These are phyloP conservation scores for Ditylenchus dipsaci DNA, from an alignment of 1,140 invertebrate genomes.

Conservation along the genomic window DNA sequence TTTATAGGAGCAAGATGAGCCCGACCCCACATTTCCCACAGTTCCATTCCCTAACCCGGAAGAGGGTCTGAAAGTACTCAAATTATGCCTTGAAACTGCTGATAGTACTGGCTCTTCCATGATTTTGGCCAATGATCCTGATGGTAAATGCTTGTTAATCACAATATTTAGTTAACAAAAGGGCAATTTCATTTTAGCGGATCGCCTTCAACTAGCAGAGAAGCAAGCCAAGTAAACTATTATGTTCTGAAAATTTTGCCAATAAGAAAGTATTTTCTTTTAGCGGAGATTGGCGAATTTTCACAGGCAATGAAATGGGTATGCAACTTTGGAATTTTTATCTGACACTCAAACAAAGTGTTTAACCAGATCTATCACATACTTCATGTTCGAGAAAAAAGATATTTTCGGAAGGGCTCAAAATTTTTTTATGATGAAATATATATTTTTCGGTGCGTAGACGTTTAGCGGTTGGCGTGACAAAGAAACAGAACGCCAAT, in stretches of 20 bases:
- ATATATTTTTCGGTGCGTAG: too few relatives aligned
- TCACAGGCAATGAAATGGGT: constrained; percentile 88
- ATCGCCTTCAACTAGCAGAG: constrained; percentile 86
- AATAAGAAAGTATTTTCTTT: constrained; percentile 43
- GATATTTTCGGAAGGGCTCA: too few relatives aligned
- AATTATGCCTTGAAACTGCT: constrained; percentile 79
- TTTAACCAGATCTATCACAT: too few relatives aligned
- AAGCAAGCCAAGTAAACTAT: constrained; percentile 49
- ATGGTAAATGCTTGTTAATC: constrained; percentile 59
- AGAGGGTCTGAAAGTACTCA: constrained; percentile 81
- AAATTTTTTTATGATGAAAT: too few relatives aligned
- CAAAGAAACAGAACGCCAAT: too few relatives aligned
- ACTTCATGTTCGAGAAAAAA: too few relatives aligned
- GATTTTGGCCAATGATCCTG: constrained; percentile 95
- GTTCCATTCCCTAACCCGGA: constrained; percentile 97
- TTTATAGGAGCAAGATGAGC: constrained; percentile 63
- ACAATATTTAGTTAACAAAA: too few relatives aligned
- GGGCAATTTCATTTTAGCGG: constrained; percentile 68
- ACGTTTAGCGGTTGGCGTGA: too few relatives aligned
- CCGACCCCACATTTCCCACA: constrained; percentile 93
- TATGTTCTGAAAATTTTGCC: neutral
- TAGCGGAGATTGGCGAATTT: constrained; percentile 79
- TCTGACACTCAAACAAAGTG: too few relatives aligned
- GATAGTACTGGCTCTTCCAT: constrained; percentile 68
- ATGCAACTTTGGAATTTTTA: too few relatives aligned